Percentiles rank a stretch among this genome's conserved stretches.
phyloP scores from a whole-genome alignment of 2,113 vertebrate genomes.

The Cyanocitta stelleri region DNA sequence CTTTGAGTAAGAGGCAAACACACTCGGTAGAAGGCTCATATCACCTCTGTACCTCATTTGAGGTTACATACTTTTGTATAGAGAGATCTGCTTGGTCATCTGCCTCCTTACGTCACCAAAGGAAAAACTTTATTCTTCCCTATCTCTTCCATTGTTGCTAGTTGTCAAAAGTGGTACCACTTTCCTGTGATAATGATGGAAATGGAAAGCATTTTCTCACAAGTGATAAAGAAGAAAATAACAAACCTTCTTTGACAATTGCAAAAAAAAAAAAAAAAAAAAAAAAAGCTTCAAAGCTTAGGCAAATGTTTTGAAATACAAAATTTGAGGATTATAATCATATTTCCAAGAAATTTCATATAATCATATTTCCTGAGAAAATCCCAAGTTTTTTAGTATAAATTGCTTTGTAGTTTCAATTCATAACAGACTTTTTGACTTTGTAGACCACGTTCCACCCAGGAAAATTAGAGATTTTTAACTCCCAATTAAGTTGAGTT shows the following conservation, averaged over 20 bases:
- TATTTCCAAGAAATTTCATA: background rate
- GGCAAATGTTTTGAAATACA: background rate
- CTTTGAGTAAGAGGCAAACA: background rate
- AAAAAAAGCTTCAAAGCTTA: background rate
- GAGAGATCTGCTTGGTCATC: background rate
- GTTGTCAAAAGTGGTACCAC: background rate
- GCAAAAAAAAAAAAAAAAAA: background rate
- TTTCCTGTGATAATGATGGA: background rate
- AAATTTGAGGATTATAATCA: background rate
- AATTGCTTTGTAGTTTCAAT: background rate
- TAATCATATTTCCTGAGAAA: background rate
- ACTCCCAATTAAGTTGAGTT: background rate
- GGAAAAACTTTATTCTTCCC: background rate
- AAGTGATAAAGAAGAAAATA: background rate
- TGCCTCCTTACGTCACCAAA: slow-evolving; percentile 1
- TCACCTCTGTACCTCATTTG: background rate
- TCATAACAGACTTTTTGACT: background rate
- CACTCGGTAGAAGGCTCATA: background rate
- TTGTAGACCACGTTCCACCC: background rate
- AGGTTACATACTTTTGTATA: background rate
- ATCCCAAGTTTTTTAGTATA: background rate
- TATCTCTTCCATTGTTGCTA: background rate
- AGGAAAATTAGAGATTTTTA: background rate
- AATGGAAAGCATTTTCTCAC: background rate
- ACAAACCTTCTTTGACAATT: background rate